Evolutionary conservation across 2,113 vertebrate genomes (phyloP), one percentile per base, ranked within the genome.

Genomic region (Nematolebias whitei): DNA sequence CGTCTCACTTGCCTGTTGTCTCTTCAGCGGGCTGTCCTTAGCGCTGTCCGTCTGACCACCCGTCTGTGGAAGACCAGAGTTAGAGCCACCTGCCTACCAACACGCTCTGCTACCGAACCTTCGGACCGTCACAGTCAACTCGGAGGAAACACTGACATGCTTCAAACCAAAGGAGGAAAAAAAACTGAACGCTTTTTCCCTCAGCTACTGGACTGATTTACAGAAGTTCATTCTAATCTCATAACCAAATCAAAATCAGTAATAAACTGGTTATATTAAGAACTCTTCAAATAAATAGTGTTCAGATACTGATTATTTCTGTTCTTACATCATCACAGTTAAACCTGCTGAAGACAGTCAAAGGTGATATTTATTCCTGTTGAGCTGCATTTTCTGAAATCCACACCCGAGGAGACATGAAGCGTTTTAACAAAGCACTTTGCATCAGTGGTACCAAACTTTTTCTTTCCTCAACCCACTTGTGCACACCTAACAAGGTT

Each of bases 1-100:
- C 57, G 78, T 87, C 85, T 82, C 81, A 91, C 91, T 92, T 90
- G 87, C 93, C 92, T 94, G 93, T 81, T 84, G 90, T 86, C 89
- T 93, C 89, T 93, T 94, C 89, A 89, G 89, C 63, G 87, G 84
- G 86, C 79, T 81, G 75, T 93, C 92, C 87, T 91, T 92, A 81
- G 89, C 79, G 78, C 76, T 89, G 75, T 94, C 93, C 78, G 74
- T 76, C 89, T 85, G 93, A 85, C 81, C 82, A 19, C 84, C 92
- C 67, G 85, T 80, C 92, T 92, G 90, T 70, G 80, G 87, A 84
- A 93, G 87, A 92, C 79, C 83, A 90, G 67, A 91, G 88, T 91
- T 91, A 92, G 88, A 90, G 75, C 82, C 85, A 57, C 79, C 74
- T 72, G 79, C 82, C 74, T 85, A 76, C 76, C 56, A 83, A 79